Base-by-base conservation (phyloP, 2,113 vertebrate species). In the Theristicus caerulescens region DNA sequence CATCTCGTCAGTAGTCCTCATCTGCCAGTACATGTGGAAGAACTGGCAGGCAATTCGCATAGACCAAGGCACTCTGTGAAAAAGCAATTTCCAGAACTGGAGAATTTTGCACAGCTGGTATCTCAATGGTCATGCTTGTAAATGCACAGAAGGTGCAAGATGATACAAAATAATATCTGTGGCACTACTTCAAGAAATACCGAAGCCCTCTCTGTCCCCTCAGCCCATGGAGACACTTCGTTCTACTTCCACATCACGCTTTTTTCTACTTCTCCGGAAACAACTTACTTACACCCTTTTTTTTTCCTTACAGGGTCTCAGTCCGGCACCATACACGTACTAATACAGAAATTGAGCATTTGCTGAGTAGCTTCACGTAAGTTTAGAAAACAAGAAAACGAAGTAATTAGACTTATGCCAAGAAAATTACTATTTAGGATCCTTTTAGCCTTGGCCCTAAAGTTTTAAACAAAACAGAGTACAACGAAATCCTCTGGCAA, bases 361-460 rank as follows among this genome's bases (percentile, higher is more conserved):
- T 83, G 32, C 47, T 76, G 57, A 67, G 16, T 44, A 49, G 70
- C 49, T 95, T 80, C 52, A 72, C 0, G 0, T 25, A 31, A 77
- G 14, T 38, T 79, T 59, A 79, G 49, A 49, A 89, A 83, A n/a
- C 10, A 84, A 84, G n/a, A 81, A 89, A 94, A 94, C 19, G 8
- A 89, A 64, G 54, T 42, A 79, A 80, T 59, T 46, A 64, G 52
- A 66, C 19, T 59, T 81, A 70, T 13, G 55, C 15, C 49, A 69
- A 83, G 40, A 71, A 82, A 93, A 89, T 52, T 25, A 74, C 31
- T 83, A 46, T 18, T 18, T 59, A 59, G 40, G 44, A 73, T 47
- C 0, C 70, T 85, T 85, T 52, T 42, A 85, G 69, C 19, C n/a
- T 54, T 64, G 44, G 7, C 51, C 52, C 24, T 78, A 19, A 70